Evolutionary conservation across 2,888 invertebrate species (phyloP).

Genomic region (Limnephilus auricula): DNA sequence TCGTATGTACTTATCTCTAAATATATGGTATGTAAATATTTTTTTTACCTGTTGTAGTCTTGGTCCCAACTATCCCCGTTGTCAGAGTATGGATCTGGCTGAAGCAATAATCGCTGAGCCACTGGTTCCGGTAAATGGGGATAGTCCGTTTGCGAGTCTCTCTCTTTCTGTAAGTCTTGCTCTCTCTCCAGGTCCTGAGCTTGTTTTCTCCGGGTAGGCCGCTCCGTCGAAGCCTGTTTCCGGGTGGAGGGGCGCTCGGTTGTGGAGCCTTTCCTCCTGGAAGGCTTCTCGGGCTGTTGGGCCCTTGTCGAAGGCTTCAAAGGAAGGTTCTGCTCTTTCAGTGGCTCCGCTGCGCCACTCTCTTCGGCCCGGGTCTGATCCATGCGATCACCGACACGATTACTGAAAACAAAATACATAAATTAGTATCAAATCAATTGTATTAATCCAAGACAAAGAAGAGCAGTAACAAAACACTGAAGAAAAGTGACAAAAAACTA

Average conservation of each 20-base stretch:
- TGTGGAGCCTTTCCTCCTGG: neutral
- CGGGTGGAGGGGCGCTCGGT: neutral
- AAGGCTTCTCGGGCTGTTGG: neutral
- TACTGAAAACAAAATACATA: conserved; percentile 50
- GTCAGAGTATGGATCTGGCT: conserved; percentile 11
- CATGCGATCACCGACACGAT: conserved; percentile 56
- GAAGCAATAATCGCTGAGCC: conserved; percentile 47
- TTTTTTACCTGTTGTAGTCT: conserved; percentile 50
- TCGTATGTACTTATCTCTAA: too few species aligned
- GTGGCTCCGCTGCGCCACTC: conserved; percentile 54
- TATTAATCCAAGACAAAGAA: neutral
- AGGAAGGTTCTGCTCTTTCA: neutral
- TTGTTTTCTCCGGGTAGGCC: neutral
- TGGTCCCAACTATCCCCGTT: conserved; percentile 32
- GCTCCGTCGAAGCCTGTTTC: neutral
- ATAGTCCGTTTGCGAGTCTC: conserved; percentile 24
- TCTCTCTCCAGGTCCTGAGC: neutral
- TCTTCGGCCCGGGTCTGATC: conserved; percentile 53
- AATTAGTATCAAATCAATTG: neutral
- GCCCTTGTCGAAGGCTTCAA: neutral
- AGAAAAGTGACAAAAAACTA: too few species aligned
- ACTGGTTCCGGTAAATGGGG: conserved; percentile 43
- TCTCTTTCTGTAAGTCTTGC: neutral
- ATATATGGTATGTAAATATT: too few species aligned
- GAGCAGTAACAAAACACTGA: too few species aligned